Evolutionary conservation across 2,888 invertebrate species (phyloP), one percentile per base, ranked within the genome.

Genomic region (Cactoblastis cactorum): DNA sequence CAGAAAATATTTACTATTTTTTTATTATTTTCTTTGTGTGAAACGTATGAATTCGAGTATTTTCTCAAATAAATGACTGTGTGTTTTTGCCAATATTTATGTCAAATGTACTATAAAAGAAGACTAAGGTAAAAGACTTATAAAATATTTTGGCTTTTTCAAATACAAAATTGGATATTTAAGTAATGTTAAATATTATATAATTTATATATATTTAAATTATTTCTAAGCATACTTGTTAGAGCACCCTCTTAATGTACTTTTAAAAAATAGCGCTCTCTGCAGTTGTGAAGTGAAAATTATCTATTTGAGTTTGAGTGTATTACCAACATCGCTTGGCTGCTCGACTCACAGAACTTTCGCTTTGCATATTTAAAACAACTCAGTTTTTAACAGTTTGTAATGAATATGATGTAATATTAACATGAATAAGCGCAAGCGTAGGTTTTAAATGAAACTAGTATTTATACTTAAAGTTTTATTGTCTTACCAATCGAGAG

Each of bases 401-500:
- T 1, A 15, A 33, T 32, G 33, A 9, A 33, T 28, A 18, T 19
- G 14, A 37, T 14, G 24, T 2, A 4, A 28, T 14, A 43, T 43
- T 43, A 28, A 38, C 17, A 33, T 22, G 14, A 19, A 22, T 14
- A 46, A 49, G 55, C 80, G 83, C 82, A 74, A 83, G 81, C 81
- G 51, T 47, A 61, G 65, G 63, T 57, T 52, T 61, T 68, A 78
- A 78, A 68, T 77, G 70, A 74, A 77, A 65, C 57, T 55, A 56
- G 55, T 32, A 2, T 54, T 52, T 71, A 57, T 66, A 74, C 76
- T 80, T 86, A 83, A 82, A 63, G 53, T 61, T 89, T 88, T 89
- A 89, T 87, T 88, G 74, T 72, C 83, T 83, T 79, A 80, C 73
- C 68, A 80, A 71, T 71, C 68, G 74, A 77, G 77, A 73, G 67